Conservation (phyloP, 2,888 invertebrate species). For the Toxonevra muliebris region DNA sequence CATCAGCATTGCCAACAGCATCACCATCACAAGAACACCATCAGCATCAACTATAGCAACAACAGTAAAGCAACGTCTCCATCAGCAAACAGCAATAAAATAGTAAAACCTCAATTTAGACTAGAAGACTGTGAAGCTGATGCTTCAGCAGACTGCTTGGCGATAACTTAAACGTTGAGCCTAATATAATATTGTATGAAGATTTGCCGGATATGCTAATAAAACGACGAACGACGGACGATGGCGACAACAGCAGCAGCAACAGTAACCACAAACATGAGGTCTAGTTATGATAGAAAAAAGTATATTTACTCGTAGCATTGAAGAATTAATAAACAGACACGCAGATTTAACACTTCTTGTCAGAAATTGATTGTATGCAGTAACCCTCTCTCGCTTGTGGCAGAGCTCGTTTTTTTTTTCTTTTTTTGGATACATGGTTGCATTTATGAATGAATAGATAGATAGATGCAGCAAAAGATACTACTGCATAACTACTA, state of each 20-base stretch:
- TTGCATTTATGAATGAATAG: conserved; percentile 4
- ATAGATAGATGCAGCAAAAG: no score
- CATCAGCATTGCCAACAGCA: conserved; percentile 13
- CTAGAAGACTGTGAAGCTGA: no score
- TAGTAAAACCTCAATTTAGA: conserved; percentile 6
- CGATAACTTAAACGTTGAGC: no score
- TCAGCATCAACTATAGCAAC: conserved; percentile 1
- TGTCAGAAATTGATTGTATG: conserved; percentile 61
- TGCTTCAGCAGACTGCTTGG: no score
- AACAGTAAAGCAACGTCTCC: background rate
- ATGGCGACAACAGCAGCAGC: background rate
- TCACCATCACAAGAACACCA: conserved; percentile 29
- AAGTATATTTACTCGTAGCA: background rate
- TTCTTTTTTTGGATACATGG: no score
- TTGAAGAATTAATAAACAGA: conserved; percentile 28
- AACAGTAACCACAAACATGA: background rate
- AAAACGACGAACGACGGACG: conserved; percentile 39
- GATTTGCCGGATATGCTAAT: conserved; percentile 57
- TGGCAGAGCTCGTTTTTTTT: no score
- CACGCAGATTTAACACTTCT: conserved; percentile 63
- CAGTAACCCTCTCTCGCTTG: conserved; percentile 22
- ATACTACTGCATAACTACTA: no score
- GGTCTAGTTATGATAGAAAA: no score
- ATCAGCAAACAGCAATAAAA: background rate
- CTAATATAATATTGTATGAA: no score